Conservation (phyloP, 2,888 invertebrate species). For the Caradrina kadenii region DNA sequence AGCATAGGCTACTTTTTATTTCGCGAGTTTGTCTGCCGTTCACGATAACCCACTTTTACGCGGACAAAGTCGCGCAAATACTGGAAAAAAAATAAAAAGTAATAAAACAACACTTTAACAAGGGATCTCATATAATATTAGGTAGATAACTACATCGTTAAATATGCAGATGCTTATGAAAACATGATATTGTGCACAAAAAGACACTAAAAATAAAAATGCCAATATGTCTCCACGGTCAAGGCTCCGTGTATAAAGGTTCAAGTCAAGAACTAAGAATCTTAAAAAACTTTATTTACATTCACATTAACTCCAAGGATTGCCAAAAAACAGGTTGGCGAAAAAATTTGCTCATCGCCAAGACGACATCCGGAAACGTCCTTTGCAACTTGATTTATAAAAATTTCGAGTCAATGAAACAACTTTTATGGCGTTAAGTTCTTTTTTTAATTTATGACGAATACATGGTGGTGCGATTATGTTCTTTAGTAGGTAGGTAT, state of each 20-base stretch:
- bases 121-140: neutral
- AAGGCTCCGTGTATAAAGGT: slow-evolving; percentile 1
- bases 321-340: slow-evolving; percentile 4
- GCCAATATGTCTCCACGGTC: neutral
- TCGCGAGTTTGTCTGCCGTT: too few relatives aligned
- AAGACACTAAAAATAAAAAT: neutral
- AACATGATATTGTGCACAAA: neutral
- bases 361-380: slow-evolving; percentile 26
- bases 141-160: neutral
- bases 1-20: too few relatives aligned
- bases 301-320: slow-evolving; percentile 8
- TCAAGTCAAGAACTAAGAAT: slow-evolving; percentile 2
- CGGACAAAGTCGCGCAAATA: too few relatives aligned
- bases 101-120: neutral
- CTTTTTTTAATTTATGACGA: slow-evolving; percentile 5
- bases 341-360: slow-evolving; percentile 12
- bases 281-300: slow-evolving; percentile 3
- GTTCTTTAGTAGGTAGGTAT: too few relatives aligned
- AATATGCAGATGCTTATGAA: neutral
- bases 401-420: slow-evolving; percentile 23
- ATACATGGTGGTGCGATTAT: neutral
- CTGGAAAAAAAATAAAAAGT: too few relatives aligned
- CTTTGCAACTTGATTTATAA: slow-evolving; percentile 29
- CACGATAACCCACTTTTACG: too few relatives aligned
- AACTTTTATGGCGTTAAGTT: neutral